Evolutionary conservation across 2,797 vertebrate genomes (phyloP), one percentile per base, ranked within the genome.

Genomic region (Melanitta fusca): DNA sequence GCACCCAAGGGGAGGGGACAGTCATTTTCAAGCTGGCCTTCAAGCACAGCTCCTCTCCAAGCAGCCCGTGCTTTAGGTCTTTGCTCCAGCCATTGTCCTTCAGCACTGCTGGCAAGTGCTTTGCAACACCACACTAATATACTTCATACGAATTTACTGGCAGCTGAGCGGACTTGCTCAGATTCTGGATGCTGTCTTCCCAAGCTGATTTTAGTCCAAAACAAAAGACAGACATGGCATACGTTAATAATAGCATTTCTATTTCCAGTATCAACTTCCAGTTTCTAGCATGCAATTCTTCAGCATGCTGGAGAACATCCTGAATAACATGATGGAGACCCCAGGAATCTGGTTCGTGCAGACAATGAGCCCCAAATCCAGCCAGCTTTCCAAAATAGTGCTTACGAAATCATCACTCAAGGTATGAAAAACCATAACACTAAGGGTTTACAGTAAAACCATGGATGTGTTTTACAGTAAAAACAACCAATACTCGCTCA

Each of bases 291-390:
- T 60, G 43, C 30, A 85, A 78, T 18, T 81, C 34, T 60, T 65
- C 80, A 85, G 20, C 6, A 56, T 18, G 24, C 28, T 51, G 74
- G 53, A 85, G 12, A 51, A 87, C 38, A 87, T n/a, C 17, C 74
- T 17, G 22, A 88, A 81, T 34, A 81, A 83, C 24, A 61, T 8
- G 38, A 91, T 10, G 15, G 9, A 64, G 53, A 54, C 38, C 82
- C 58, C 12, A 65, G 24, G 78, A 93, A 91, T 78, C 88, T 72
- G 38, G 51, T 89, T 91, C 79, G 34, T 62, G 62, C 38, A 78
- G 34, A 30, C 91, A 95, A 80, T 22, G 36, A 93, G 61, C 83
- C 92, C 82, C 90, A 91, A 91, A 91, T 85, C 75, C 71, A 85
- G 78, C 60, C n/a, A 95, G 36, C 34, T 86, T 85, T 89, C 57